phyloP scores from a whole-genome alignment of 64 coral and sea anemone genomes.

The Pachyseris speciosa region DNA sequence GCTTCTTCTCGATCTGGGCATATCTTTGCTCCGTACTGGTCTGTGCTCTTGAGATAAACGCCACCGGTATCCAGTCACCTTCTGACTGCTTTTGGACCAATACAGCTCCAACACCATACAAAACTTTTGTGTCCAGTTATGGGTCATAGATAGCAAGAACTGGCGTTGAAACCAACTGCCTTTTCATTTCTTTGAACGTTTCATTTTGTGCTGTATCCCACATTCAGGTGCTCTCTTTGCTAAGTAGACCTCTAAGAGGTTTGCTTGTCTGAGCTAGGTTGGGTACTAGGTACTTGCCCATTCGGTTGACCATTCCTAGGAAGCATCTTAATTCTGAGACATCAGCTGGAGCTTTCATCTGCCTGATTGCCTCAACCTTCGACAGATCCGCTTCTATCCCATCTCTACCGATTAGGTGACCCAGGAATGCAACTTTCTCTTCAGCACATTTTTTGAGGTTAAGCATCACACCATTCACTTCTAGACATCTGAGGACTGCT shows the following conservation, averaged over 20 bases:
- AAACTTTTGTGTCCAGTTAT: not conserved
- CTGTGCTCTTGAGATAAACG: conserved; percentile 1
- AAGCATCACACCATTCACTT: not conserved
- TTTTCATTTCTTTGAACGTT: too few species aligned
- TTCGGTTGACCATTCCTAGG: conserved; percentile 12
- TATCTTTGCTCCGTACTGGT: too few species aligned
- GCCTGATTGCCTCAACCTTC: conserved; percentile 7
- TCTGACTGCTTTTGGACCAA: not conserved
- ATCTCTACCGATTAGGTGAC: conserved; percentile 12
- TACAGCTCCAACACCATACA: not conserved
- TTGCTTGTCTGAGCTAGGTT: conserved; percentile 31
- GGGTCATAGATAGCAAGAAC: conserved; percentile 12
- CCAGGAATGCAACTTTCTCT: conserved; percentile 5
- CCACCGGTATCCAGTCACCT: conserved; percentile 2
- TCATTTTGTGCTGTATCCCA: too few species aligned
- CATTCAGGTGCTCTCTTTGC: too few species aligned
- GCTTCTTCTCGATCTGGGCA: conserved; percentile 18
- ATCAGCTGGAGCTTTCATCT: not conserved
- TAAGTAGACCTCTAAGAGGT: not conserved
- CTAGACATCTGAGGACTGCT: not conserved
- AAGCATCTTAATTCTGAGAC: not conserved
- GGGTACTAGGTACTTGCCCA: not conserved
- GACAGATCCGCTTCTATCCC: not conserved
- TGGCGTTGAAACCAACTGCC: too few species aligned
- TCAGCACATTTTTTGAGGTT: not conserved